phyloP scores from a whole-genome alignment of 1,140 invertebrate genomes.

The Ceratitis capitata region DNA sequence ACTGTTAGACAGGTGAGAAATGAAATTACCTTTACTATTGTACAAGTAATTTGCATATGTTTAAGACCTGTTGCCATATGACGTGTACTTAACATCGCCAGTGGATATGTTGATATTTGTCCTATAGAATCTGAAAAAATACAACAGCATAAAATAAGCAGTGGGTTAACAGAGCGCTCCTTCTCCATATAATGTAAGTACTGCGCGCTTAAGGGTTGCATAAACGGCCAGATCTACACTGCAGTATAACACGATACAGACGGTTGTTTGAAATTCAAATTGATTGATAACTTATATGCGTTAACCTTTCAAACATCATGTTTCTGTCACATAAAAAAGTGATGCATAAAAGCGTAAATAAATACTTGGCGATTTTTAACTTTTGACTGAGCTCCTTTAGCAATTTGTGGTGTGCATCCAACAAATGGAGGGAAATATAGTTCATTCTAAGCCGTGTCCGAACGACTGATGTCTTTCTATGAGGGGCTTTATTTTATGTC shows the following conservation, averaged over 20 bases:
- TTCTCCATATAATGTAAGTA: not conserved
- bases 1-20: not conserved
- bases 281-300: no score
- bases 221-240: constrained; percentile 9
- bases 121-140: not conserved
- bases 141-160: not conserved
- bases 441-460: no score
- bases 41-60: not conserved
- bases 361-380: no score
- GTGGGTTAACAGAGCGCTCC: not conserved
- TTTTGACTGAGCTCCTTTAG: no score
- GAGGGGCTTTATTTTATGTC: no score
- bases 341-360: no score
- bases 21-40: not conserved
- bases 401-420: no score
- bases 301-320: no score
- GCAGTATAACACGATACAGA: not conserved
- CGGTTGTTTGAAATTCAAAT: no score
- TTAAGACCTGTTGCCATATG: not conserved
- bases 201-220: not conserved
- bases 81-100: not conserved
- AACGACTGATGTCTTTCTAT: no score
- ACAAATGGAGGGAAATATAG: no score
- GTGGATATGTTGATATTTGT: not conserved
- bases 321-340: no score